Percentiles rank a stretch among this genome's conserved stretches.
Conservation (phyloP, 2,113 vertebrate species). For the Greenwoodochromis staneri region DNA sequence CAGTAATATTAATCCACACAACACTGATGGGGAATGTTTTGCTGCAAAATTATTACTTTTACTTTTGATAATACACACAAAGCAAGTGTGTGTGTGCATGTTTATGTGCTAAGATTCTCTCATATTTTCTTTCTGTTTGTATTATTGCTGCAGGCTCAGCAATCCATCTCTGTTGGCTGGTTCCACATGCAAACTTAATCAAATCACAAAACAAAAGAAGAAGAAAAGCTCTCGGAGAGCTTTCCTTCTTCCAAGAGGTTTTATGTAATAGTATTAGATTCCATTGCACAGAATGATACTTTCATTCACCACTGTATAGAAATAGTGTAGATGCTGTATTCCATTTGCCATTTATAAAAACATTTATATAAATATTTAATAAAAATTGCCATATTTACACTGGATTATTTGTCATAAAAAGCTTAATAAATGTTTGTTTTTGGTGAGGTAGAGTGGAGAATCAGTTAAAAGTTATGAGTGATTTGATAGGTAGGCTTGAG, state of each 20-base stretch:
- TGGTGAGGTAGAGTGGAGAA: neutral
- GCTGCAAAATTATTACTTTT: neutral
- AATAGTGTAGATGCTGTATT: neutral
- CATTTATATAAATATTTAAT: neutral
- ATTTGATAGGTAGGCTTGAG: neutral
- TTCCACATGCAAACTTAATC: constrained; percentile 41
- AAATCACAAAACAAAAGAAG: constrained; percentile 43
- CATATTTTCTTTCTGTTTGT: constrained; percentile 7
- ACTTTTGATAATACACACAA: neutral
- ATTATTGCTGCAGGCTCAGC: neutral
- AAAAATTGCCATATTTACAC: neutral
- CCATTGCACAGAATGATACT: neutral
- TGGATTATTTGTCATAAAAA: neutral
- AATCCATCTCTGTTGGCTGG: constrained; percentile 21
- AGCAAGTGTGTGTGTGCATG: neutral
- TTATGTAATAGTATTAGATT: constrained; percentile 42
- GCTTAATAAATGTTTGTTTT: neutral
- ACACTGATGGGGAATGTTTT: neutral
- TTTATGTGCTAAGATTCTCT: neutral
- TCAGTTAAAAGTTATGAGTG: neutral
- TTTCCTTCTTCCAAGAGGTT: neutral
- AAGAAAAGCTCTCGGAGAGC: neutral
- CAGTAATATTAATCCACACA: neutral
- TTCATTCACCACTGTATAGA: neutral
- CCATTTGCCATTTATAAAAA: neutral